A percentile compares a stretch with the other conserved stretches of the same genome.
phyloP scores from a whole-genome alignment of 2,888 invertebrate genomes.

The Melikaiella ostensackeni region DNA sequence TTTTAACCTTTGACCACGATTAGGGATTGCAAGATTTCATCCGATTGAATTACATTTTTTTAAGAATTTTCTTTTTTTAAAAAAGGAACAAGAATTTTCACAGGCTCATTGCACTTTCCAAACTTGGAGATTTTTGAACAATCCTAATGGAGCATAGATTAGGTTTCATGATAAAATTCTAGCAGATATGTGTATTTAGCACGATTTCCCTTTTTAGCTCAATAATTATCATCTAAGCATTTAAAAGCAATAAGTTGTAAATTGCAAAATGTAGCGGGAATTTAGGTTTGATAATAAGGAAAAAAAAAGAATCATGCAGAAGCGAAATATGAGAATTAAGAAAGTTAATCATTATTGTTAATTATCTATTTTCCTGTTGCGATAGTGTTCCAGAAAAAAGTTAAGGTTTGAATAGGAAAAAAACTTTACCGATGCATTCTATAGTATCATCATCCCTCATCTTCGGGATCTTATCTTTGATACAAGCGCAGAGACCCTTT shows the following conservation, averaged over 20 bases:
- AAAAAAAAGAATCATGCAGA: not conserved
- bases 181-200: not conserved
- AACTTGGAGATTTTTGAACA: too few relatives aligned
- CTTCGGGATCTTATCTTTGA: constrained; percentile 87
- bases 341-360: not conserved
- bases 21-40: too few relatives aligned
- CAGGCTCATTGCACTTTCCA: too few relatives aligned
- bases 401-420: constrained; percentile 17
- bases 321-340: not conserved
- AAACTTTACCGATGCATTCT: constrained; percentile 85
- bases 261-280: not conserved
- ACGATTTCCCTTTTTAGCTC: not conserved
- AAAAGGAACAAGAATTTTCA: too few relatives aligned
- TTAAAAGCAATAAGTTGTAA: not conserved
- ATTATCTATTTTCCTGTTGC: not conserved
- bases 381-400: constrained; percentile 1
- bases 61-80: too few relatives aligned
- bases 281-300: too few relatives aligned
- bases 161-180: too few relatives aligned
- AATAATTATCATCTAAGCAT: not conserved
- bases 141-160: too few relatives aligned
- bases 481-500: constrained; percentile 87
- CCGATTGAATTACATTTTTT: too few relatives aligned
- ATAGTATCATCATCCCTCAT: constrained; percentile 84
- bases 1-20: too few relatives aligned